Conservation (phyloP, 2,797 vertebrate genomes). For the Bovichtus variegatus region DNA sequence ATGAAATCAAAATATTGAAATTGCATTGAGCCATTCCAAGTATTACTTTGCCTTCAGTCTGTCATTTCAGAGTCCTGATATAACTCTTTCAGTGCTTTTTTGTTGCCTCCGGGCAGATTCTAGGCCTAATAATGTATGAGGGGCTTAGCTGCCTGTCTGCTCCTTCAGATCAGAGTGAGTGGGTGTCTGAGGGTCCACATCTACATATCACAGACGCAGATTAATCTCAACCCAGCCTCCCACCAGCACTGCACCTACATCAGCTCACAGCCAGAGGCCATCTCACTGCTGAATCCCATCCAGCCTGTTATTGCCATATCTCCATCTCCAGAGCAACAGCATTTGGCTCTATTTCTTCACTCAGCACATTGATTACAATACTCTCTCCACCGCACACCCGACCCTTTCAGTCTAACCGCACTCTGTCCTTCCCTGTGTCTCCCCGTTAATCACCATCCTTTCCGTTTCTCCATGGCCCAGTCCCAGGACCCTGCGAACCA, state of each 20-base stretch:
- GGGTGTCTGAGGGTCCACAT: constrained; percentile 69
- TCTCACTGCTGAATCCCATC: constrained; percentile 44
- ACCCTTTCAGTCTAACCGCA: constrained; percentile 21
- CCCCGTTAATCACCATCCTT: constrained; percentile 33
- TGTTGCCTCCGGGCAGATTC: constrained; percentile 43
- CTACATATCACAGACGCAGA: constrained; percentile 74
- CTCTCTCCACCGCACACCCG: constrained; percentile 15
- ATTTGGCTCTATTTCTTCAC: constrained; percentile 54
- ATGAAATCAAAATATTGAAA: constrained; percentile 60
- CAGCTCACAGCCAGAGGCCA: constrained; percentile 56
- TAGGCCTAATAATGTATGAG: constrained; percentile 44
- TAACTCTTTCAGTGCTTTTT: constrained; percentile 17
- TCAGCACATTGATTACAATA: constrained; percentile 35
- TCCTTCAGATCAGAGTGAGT: constrained; percentile 61
- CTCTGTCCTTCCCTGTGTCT: constrained; percentile 29
- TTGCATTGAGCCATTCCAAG: constrained; percentile 36
- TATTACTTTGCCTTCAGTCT: constrained; percentile 1
- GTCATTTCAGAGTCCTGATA: constrained; percentile 10
- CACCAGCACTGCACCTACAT: constrained; percentile 45
- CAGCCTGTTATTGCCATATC: constrained; percentile 44
- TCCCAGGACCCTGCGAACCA: constrained; percentile 98
- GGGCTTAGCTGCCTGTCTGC: constrained; percentile 46
- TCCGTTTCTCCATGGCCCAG: constrained; percentile 80
- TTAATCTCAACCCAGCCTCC: constrained; percentile 63
- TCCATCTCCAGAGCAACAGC: constrained; percentile 46